Conservation (phyloP, 2,113 vertebrate species). For the Plestiodon gilberti region DNA sequence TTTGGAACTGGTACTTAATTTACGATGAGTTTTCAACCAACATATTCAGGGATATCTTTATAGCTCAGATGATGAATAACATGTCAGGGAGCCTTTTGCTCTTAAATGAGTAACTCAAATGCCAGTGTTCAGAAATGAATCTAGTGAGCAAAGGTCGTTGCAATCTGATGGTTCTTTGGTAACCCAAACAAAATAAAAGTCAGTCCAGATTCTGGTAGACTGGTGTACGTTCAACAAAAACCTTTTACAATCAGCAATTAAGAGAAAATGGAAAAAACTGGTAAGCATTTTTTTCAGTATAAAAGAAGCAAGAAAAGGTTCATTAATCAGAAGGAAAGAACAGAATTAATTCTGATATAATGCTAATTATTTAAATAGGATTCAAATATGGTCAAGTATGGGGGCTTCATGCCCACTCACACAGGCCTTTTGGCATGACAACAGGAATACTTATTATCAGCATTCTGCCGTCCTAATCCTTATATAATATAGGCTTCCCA, state of each 20-base stretch:
- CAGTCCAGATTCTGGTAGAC: constrained; percentile 3
- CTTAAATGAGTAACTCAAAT: constrained; percentile 55
- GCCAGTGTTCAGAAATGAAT: constrained; percentile 59
- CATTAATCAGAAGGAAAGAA: neutral
- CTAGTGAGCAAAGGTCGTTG: constrained; percentile 37
- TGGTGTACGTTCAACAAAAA: neutral
- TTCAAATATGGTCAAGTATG: neutral
- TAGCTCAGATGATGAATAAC: constrained; percentile 39
- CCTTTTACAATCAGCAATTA: constrained; percentile 22
- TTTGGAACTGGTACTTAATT: constrained; percentile 31
- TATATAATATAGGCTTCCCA: too few species aligned
- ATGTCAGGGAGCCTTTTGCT: constrained; percentile 25
- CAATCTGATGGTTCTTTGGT: constrained; percentile 38
- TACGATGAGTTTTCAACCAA: constrained; percentile 47
- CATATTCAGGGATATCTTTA: constrained; percentile 13
- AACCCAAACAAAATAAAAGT: constrained; percentile 50
- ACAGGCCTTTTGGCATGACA: neutral
- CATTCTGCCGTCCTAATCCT: neutral
- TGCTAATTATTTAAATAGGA: neutral
- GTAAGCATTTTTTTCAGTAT: neutral
- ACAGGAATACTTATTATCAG: neutral
- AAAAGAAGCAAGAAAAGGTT: neutral
- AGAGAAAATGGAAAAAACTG: neutral
- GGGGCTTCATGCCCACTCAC: neutral
- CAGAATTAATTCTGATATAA: neutral